phyloP scores from a whole-genome alignment of 2,797 vertebrate species.

The Dendrocincla tyrannina region DNA sequence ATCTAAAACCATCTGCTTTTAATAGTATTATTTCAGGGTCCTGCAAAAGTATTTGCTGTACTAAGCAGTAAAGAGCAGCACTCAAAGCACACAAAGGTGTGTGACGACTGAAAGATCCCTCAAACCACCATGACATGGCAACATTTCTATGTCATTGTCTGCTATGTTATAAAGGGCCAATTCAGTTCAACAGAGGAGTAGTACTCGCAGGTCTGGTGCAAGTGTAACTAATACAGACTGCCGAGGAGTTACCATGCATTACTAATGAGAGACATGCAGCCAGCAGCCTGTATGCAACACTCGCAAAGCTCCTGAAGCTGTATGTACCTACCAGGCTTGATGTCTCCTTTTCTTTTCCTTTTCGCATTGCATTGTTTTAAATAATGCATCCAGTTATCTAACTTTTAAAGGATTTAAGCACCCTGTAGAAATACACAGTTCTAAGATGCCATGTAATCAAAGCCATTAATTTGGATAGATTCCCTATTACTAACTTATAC shows the following conservation, averaged over 20 bases:
- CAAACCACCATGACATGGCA: constrained; percentile 1
- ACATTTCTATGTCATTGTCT: constrained; percentile 52
- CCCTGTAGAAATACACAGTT: not conserved
- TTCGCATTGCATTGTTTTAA: not conserved
- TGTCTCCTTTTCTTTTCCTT: not conserved
- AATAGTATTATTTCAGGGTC: not conserved
- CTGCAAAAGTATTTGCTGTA: not conserved
- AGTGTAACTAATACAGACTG: constrained; percentile 78
- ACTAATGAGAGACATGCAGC: constrained; percentile 75
- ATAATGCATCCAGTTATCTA: constrained; percentile 14
- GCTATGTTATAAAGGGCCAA: constrained; percentile 63
- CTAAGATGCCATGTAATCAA: constrained; percentile 86
- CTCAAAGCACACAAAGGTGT: constrained; percentile 13
- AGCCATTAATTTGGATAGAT: constrained; percentile 60
- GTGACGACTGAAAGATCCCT: constrained; percentile 3
- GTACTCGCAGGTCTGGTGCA: constrained; percentile 49
- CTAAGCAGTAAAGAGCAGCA: not conserved
- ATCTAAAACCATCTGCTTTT: not conserved
- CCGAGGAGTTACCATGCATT: constrained; percentile 75
- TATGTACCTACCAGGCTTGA: constrained; percentile 31
- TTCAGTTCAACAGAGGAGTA: constrained; percentile 42
- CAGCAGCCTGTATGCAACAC: constrained; percentile 29
- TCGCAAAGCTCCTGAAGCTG: constrained; percentile 66
- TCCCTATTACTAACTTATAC: constrained; percentile 77
- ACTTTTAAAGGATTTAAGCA: constrained; percentile 43